These are phyloP conservation scores for Oenanthe melanoleuca DNA, from an alignment of 2,113 vertebrate species.

Conservation along the genomic window DNA sequence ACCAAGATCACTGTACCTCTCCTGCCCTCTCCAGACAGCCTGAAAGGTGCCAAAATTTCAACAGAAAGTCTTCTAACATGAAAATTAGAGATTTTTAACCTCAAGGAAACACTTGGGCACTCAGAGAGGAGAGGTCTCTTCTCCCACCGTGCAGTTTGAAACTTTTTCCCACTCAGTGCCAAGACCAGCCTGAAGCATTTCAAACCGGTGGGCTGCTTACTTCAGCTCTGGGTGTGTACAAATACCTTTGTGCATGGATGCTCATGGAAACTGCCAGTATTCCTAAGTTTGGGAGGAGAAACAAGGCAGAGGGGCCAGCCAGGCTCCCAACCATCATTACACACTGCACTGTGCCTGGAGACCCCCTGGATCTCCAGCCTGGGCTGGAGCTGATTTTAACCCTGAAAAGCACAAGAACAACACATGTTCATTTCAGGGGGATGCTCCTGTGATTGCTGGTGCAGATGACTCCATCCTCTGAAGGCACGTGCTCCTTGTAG, in stretches of 20 bases:
- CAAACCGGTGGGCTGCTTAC: not conserved
- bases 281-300: not conserved
- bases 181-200: not conserved
- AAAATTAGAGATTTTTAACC: not conserved
- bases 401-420: not conserved
- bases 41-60: not conserved
- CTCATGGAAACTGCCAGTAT: not conserved
- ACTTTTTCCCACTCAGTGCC: not conserved
- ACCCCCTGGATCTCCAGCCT: not conserved
- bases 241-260: not conserved
- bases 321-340: not conserved
- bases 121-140: not conserved
- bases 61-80: rapidly evolving
- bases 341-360: not conserved
- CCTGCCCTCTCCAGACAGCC: not conserved
- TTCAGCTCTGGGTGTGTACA: not conserved
- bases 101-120: not conserved
- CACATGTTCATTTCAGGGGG: not conserved
- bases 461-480: not conserved
- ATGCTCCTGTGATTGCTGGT: not conserved
- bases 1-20: not conserved
- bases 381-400: not conserved
- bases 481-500: not conserved
- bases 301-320: not conserved
- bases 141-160: not conserved